phyloP scores from a whole-genome alignment of 2,797 vertebrate species.

The Phyllotis vaccarum region DNA sequence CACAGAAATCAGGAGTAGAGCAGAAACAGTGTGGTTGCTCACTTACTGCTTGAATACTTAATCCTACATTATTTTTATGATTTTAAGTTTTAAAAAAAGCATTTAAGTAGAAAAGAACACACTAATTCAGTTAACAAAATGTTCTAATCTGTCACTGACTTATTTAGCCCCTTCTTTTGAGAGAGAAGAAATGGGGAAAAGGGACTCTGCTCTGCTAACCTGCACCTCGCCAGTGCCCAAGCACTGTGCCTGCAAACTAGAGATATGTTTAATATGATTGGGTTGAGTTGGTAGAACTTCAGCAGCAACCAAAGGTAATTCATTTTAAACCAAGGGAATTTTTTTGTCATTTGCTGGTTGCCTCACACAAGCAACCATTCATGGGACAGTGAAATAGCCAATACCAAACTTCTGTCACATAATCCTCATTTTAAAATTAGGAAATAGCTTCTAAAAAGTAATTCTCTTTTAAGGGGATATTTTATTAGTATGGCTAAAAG shows the following conservation, averaged over 20 bases:
- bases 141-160: not conserved
- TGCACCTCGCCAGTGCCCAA: not conserved
- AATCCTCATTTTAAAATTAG: conserved; percentile 41
- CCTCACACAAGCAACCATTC: not conserved
- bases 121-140: not conserved
- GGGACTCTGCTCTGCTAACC: not conserved
- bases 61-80: not conserved
- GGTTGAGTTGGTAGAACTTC: not conserved
- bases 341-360: conserved; percentile 27
- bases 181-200: not conserved
- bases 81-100: conserved; percentile 41
- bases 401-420: not conserved
- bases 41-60: not conserved
- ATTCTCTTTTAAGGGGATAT: not conserved
- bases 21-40: not conserved
- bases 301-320: not conserved
- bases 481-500: not conserved
- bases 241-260: not conserved
- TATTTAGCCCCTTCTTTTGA: not conserved
- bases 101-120: not conserved
- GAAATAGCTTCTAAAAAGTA: not conserved
- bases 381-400: not conserved
- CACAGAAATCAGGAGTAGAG: not conserved
- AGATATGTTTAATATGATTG: not conserved
- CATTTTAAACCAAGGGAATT: not conserved